Conservation (phyloP, 2,888 invertebrate genomes). For the Eulithis prunata region DNA sequence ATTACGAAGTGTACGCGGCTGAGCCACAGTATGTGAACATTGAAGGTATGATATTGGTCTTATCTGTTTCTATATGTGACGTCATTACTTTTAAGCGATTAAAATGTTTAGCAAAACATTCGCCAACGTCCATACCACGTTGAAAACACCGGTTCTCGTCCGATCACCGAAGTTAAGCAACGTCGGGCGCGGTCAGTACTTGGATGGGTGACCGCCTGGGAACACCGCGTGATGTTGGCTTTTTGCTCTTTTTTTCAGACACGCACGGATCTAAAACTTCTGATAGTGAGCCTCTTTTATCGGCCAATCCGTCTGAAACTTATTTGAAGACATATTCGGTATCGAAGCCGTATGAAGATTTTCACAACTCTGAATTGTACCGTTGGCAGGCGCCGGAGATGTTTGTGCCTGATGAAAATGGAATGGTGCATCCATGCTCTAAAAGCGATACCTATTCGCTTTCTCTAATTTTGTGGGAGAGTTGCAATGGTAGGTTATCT, state of each 20-base stretch:
- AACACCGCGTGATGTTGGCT: slow-evolving; percentile 61
- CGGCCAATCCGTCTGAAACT: slow-evolving; percentile 64
- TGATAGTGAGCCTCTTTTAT: slow-evolving; percentile 68
- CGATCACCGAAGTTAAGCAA: slow-evolving; percentile 78
- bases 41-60: slow-evolving; percentile 55
- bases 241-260: slow-evolving; percentile 57
- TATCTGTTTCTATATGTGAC: background rate
- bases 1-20: slow-evolving; percentile 62
- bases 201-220: slow-evolving; percentile 80
- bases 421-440: slow-evolving; percentile 66
- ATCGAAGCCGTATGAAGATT: slow-evolving; percentile 56
- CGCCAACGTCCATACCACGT: slow-evolving; percentile 53
- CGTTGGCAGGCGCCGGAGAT: slow-evolving; percentile 79
- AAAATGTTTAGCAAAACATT: background rate
- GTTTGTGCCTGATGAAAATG: slow-evolving; percentile 64
- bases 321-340: slow-evolving; percentile 59
- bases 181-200: slow-evolving; percentile 75
- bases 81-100: background rate
- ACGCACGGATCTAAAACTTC: slow-evolving; percentile 47
- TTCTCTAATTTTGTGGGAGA: slow-evolving; percentile 73
- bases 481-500: slow-evolving; percentile 69
- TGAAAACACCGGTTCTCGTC: slow-evolving; percentile 75
- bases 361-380: slow-evolving; percentile 56
- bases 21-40: slow-evolving; percentile 79
- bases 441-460: slow-evolving; percentile 76